A percentile compares a stretch with the other conserved stretches of the same genome.
phyloP scores from a whole-genome alignment of 2,888 invertebrate genomes.

The Yponomeuta plumbellus region DNA sequence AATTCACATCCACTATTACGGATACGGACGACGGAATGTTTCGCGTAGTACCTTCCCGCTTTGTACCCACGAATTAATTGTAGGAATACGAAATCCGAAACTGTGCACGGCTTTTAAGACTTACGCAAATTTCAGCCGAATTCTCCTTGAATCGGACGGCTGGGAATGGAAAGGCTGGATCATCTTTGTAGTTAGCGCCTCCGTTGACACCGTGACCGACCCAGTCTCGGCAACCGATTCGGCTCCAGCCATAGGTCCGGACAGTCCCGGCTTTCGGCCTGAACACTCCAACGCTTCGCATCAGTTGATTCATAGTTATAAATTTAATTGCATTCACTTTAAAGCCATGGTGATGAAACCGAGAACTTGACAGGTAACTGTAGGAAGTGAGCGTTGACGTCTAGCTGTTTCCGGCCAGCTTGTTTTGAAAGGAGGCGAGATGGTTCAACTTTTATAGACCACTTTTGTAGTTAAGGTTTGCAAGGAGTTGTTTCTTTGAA shows the following conservation, averaged over 20 bases:
- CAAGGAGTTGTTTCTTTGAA: too few relatives aligned
- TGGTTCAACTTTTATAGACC: not conserved
- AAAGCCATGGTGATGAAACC: not conserved
- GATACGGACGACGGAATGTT: too few relatives aligned
- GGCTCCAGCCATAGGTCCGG: slow-evolving; percentile 41
- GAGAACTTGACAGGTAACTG: not conserved
- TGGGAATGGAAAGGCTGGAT: slow-evolving; percentile 77
- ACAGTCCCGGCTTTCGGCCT: not conserved
- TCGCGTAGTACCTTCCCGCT: too few relatives aligned
- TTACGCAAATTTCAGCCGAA: slow-evolving; percentile 75
- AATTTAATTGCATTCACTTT: not conserved
- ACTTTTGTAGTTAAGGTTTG: not conserved
- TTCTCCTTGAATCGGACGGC: slow-evolving; percentile 79
- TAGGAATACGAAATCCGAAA: too few relatives aligned
- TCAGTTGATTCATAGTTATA: not conserved
- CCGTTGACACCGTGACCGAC: slow-evolving; percentile 81
- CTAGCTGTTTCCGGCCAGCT: not conserved
- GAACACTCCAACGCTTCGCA: not conserved
- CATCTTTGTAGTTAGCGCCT: slow-evolving; percentile 74
- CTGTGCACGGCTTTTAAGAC: slow-evolving; percentile 20
- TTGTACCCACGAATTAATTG: too few relatives aligned
- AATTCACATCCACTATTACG: too few relatives aligned
- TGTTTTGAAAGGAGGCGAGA: not conserved
- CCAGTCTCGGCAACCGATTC: slow-evolving; percentile 79
- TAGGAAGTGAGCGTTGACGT: not conserved